A percentile compares a stretch with the other conserved stretches of the same genome.
phyloP scores from a whole-genome alignment of 2,113 vertebrate species.

The Ophthalmolycus amberensis region DNA sequence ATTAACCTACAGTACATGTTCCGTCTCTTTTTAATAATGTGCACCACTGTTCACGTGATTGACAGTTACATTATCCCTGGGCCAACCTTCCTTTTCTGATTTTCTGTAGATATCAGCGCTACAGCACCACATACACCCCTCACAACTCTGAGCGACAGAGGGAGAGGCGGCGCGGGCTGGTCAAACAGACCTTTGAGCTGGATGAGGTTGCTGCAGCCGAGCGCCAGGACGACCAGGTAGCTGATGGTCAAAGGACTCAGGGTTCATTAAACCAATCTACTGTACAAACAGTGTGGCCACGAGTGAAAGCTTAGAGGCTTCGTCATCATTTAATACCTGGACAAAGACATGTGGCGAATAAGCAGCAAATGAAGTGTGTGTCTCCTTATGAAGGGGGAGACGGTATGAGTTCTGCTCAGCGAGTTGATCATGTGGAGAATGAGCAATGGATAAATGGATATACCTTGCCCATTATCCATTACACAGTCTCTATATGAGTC shows the following conservation, averaged over 20 bases:
- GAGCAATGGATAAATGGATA: conserved; percentile 41
- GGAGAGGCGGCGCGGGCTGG: conserved; percentile 87
- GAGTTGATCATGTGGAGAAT: conserved; percentile 22
- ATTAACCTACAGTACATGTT: conserved; percentile 27
- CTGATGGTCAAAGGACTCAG: not conserved
- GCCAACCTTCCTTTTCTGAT: not conserved
- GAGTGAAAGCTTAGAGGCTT: conserved; percentile 4
- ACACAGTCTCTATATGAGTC: conserved; percentile 37
- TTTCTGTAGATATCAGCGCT: conserved; percentile 84
- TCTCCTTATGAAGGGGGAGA: conserved; percentile 16
- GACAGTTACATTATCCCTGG: conserved; percentile 28
- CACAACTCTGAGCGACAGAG: conserved; percentile 86
- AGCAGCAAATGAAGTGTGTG: not conserved
- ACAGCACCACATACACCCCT: conserved; percentile 84
- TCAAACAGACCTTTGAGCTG: conserved; percentile 90
- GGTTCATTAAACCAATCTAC: conserved; percentile 11
- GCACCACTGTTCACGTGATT: conserved; percentile 7
- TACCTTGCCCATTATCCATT: conserved; percentile 39
- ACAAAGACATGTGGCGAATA: conserved; percentile 10
- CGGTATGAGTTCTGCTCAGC: conserved; percentile 24
- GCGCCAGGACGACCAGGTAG: conserved; percentile 87
- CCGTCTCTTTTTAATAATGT: conserved; percentile 34
- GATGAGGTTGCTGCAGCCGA: conserved; percentile 83
- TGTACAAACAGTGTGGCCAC: not conserved
- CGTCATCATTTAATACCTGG: conserved; percentile 6